Conservation (phyloP, 1,140 invertebrate genomes). For the Araneus ventricosus region DNA sequence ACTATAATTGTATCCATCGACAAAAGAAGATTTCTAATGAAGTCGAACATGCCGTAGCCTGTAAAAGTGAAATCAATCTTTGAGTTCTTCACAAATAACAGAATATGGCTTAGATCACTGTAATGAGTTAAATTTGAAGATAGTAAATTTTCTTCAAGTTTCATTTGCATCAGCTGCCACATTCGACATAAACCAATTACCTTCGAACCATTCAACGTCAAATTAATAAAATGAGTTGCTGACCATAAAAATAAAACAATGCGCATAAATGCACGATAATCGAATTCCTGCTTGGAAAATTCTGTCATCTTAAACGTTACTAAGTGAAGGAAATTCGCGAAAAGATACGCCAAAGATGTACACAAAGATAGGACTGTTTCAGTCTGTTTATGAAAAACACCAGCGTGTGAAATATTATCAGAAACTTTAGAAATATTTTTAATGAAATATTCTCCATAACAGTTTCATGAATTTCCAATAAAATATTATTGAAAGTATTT, state of each 20-base stretch:
- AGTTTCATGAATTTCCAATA: too few relatives aligned
- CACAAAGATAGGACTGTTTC: neutral
- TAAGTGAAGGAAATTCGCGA: slow-evolving; percentile 35
- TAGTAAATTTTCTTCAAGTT: too few relatives aligned
- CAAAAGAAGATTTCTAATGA: neutral
- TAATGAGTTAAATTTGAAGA: too few relatives aligned
- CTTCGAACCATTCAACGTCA: slow-evolving; percentile 1
- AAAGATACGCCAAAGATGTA: neutral
- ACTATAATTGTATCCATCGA: neutral
- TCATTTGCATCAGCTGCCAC: neutral
- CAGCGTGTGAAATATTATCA: neutral
- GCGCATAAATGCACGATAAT: neutral
- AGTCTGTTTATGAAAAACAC: neutral
- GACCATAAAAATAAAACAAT: neutral
- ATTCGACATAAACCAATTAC: neutral
- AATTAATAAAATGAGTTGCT: neutral
- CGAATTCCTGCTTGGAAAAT: neutral
- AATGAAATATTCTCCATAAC: too few relatives aligned
- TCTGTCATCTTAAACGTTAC: neutral
- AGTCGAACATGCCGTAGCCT: neutral
- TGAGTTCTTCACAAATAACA: neutral
- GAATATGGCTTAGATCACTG: neutral
- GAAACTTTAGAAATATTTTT: neutral
- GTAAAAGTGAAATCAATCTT: too few relatives aligned
- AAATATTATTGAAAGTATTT: too few relatives aligned